Percentiles rank a stretch among this genome's conserved stretches.
Conservation (phyloP, 2,888 invertebrate species). For the Sturmia bella region DNA sequence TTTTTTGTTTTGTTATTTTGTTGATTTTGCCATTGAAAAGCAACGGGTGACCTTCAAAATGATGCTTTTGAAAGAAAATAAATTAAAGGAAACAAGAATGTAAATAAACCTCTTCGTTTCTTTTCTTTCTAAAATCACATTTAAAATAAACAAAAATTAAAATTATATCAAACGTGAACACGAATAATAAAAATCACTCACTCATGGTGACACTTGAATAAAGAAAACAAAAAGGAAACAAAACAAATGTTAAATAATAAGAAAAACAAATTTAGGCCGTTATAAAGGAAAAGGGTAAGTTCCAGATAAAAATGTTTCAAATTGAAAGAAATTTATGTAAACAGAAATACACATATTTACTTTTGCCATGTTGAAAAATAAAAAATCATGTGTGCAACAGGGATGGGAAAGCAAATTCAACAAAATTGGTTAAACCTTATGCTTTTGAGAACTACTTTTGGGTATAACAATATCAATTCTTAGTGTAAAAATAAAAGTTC, state of each 20-base stretch:
- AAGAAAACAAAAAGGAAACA: constrained; percentile 10
- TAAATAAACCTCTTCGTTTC: constrained; percentile 59
- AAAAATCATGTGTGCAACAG: background rate
- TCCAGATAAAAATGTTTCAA: constrained; percentile 45
- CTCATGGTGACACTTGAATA: constrained; percentile 64
- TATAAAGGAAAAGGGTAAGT: constrained; percentile 40
- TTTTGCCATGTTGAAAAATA: background rate
- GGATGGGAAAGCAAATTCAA: background rate
- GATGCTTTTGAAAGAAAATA: constrained; percentile 35
- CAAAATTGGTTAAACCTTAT: too few relatives aligned
- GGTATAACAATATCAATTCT: too few relatives aligned
- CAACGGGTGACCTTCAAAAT: constrained; percentile 66
- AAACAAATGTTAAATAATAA: constrained; percentile 12
- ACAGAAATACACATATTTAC: constrained; percentile 1
- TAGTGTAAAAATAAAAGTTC: too few relatives aligned
- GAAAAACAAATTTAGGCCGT: constrained; percentile 20
- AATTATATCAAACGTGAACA: constrained; percentile 57
- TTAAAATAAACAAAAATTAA: constrained; percentile 59
- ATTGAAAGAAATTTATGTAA: constrained; percentile 30
- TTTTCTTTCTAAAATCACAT: constrained; percentile 52
- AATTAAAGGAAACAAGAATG: constrained; percentile 45
- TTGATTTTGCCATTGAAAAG: constrained; percentile 56
- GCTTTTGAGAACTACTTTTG: too few relatives aligned
- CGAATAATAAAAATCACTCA: constrained; percentile 56
- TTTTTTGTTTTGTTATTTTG: constrained; percentile 31